phyloP scores from a whole-genome alignment of 2,113 vertebrate species.

The Orcinus orca region DNA sequence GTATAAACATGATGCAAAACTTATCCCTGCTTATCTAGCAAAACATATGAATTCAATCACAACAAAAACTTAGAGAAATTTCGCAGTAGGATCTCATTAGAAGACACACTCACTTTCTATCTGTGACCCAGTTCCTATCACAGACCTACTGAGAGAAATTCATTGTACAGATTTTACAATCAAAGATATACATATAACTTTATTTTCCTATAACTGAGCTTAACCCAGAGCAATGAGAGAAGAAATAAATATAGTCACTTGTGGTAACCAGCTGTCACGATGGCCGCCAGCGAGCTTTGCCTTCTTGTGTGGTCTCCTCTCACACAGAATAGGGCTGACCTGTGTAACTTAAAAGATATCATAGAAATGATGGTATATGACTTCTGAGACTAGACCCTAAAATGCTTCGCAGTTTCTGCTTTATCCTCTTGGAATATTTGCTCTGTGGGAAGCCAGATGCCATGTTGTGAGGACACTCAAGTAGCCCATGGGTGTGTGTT shows the following conservation, averaged over 20 bases:
- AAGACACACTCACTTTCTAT: neutral
- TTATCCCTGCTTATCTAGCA: neutral
- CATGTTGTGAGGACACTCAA: neutral
- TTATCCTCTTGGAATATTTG: neutral
- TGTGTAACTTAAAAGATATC: rapidly evolving
- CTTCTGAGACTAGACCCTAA: neutral
- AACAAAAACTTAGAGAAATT: neutral
- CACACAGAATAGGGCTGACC: rapidly evolving
- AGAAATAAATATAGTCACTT: neutral
- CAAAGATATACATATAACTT: neutral
- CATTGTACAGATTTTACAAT: neutral
- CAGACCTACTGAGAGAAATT: neutral
- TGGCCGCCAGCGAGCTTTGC: neutral
- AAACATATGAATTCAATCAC: neutral
- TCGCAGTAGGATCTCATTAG: neutral
- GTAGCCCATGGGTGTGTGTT: neutral
- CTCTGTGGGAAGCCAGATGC: neutral
- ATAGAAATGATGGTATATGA: rapidly evolving
- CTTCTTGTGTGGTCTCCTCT: neutral
- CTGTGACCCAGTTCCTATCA: neutral
- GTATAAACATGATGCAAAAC: neutral
- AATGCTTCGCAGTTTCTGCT: neutral
- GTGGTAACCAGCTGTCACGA: no score
- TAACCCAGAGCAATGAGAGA: neutral
- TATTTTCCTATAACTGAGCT: neutral